phyloP scores from a whole-genome alignment of 2,888 invertebrate species.

The Agrotis segetum region DNA sequence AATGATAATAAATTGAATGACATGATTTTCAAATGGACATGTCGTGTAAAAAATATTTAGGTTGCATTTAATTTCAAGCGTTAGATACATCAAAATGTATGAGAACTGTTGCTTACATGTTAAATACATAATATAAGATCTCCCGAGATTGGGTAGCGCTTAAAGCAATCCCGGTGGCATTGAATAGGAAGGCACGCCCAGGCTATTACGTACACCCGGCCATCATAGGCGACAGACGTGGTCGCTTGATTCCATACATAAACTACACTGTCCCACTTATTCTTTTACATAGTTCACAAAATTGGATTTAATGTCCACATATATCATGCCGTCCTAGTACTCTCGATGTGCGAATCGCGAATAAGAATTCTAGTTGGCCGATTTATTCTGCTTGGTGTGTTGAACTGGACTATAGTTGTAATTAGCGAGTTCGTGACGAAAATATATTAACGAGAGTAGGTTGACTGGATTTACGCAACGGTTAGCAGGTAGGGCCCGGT shows the following conservation, averaged over 20 bases:
- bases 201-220: constrained; percentile 57
- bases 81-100: too few relatives aligned
- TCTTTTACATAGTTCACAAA: constrained; percentile 46
- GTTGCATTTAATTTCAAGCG: background rate
- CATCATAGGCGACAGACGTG: constrained; percentile 48
- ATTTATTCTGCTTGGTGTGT: constrained; percentile 39
- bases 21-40: constrained; percentile 46
- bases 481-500: constrained; percentile 31
- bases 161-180: constrained; percentile 40
- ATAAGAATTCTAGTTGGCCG: constrained; percentile 10
- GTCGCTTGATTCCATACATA: constrained; percentile 52
- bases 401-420: constrained; percentile 17
- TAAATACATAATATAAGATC: constrained; percentile 21
- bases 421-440: constrained; percentile 50
- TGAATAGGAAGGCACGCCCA: constrained; percentile 57
- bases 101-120: constrained; percentile 4
- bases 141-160: constrained; percentile 20
- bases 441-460: constrained; percentile 39
- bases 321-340: constrained; percentile 52
- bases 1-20: constrained; percentile 41
- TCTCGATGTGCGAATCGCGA: constrained; percentile 23
- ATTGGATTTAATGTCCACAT: constrained; percentile 56
- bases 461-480: constrained; percentile 42
- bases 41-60: constrained; percentile 28
- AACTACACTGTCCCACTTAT: constrained; percentile 54